Conservation (phyloP, 2,113 vertebrate species). For the Budorcas taxicolor region DNA sequence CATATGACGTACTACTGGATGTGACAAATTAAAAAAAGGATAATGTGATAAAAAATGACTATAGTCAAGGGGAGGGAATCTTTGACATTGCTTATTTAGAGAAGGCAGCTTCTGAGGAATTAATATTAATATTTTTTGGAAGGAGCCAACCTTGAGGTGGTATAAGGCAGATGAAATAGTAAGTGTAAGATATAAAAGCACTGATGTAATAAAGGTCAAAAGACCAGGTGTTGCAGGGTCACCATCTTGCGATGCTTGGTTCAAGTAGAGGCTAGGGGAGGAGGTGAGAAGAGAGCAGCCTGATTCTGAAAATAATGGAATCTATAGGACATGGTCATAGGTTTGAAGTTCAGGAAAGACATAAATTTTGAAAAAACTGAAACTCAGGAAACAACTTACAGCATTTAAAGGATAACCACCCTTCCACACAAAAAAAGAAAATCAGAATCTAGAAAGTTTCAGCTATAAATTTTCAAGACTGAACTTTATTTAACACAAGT, state of each 20-base stretch:
- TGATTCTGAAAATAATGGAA: background rate
- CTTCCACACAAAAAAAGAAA: background rate
- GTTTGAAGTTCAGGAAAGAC: background rate
- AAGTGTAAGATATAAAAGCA: background rate
- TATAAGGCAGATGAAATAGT: background rate
- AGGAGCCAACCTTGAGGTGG: background rate
- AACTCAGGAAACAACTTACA: background rate
- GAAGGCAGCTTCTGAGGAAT: background rate
- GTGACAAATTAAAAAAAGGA: background rate
- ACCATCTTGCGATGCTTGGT: fast-evolving
- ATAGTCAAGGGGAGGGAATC: fast-evolving
- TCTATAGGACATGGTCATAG: fast-evolving
- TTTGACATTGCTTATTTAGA: background rate
- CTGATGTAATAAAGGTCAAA: background rate
- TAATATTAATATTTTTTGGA: background rate
- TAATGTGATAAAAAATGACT: background rate
- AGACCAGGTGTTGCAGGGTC: background rate
- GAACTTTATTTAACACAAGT: background rate
- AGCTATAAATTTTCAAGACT: background rate
- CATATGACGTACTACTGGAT: background rate
- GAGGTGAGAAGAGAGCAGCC: fast-evolving
- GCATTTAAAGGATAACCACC: background rate
- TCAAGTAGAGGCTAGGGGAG: background rate
- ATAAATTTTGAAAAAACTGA: background rate
- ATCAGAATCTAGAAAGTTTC: background rate